Evolutionary conservation across 1,140 invertebrate genomes (phyloP), one percentile per base, ranked within the genome.

Genomic region (Portunus trituberculatus): DNA sequence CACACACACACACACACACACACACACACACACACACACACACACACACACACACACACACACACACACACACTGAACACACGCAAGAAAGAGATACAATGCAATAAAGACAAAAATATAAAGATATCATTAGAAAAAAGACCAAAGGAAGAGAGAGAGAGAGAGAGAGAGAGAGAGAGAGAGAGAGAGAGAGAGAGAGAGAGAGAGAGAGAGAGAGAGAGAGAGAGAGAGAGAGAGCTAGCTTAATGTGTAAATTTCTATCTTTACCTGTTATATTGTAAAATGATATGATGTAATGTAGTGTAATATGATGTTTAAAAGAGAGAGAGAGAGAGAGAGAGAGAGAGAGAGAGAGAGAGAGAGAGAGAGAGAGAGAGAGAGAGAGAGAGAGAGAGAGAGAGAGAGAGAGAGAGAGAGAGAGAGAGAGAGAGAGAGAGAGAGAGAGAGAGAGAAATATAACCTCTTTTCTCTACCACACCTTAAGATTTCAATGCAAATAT

Each of bases 361-460:
- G 59, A 76, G 59, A 76, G 59, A 76, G 59, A 76, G 59, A 76
- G 59, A 76, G 59, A 76, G 84, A 14, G 29, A 86, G 29, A 14
- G 29, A 20, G 84, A 20, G 84, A 86, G 84, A 86, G 84, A 86
- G 84, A 86, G 84, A 86, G 84, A 86, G 84, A 86, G 84, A 86
- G 84, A 86, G 84, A 86, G 84, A 28, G 28, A 86, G 28, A 86
- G 84, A 86, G 84, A 28, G 28, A 86, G 84, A 86, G 20, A 86
- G 84, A 86, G 10, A 28, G 84, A 86, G 28, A 12, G 28, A 28
- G 84, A 86, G 84, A 12, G 10, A 86, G 84, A 28, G 84, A 14
- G 31, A 8, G n/a, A n/a, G n/a, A n/a, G n/a, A 39, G 6, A 39
- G 6, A 39, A 39, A 39, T 2, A 2, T 39, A 39, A 39, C 83